Conservation (phyloP, 2,797 vertebrate genomes). For the Huso huso region DNA sequence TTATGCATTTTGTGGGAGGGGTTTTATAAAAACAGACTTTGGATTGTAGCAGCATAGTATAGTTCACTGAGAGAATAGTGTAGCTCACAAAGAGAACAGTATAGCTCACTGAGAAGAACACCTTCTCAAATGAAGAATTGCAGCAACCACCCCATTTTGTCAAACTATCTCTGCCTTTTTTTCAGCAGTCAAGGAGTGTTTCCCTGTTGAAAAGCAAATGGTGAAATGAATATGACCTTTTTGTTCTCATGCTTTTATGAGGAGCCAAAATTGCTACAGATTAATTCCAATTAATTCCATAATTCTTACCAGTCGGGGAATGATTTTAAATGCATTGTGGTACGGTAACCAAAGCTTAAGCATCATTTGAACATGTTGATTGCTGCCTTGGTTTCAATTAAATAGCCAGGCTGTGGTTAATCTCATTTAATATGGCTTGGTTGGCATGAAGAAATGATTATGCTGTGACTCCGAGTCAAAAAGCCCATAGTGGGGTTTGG, state of each 20-base stretch:
- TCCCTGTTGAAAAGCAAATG: constrained; percentile 1
- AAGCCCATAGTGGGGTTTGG: neutral
- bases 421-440: no score
- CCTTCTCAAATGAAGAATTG: constrained; percentile 1
- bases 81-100: no score
- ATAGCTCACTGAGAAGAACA: no score
- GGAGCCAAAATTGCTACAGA: constrained; percentile 10
- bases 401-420: no score
- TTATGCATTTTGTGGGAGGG: no score
- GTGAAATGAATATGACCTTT: neutral
- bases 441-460: no score
- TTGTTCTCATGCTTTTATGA: constrained; percentile 5
- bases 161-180: constrained; percentile 7
- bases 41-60: no score
- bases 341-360: neutral
- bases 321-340: neutral
- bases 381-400: no score
- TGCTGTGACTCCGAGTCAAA: no score
- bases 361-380: neutral
- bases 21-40: no score
- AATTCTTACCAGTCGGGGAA: neutral
- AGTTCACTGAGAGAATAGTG: no score
- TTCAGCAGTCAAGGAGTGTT: constrained; percentile 18
- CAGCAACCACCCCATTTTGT: constrained; percentile 15
- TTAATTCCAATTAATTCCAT: constrained; percentile 16